Evolutionary conservation across 1,140 invertebrate genomes (phyloP).

Genomic region (Panulirus ornatus): DNA sequence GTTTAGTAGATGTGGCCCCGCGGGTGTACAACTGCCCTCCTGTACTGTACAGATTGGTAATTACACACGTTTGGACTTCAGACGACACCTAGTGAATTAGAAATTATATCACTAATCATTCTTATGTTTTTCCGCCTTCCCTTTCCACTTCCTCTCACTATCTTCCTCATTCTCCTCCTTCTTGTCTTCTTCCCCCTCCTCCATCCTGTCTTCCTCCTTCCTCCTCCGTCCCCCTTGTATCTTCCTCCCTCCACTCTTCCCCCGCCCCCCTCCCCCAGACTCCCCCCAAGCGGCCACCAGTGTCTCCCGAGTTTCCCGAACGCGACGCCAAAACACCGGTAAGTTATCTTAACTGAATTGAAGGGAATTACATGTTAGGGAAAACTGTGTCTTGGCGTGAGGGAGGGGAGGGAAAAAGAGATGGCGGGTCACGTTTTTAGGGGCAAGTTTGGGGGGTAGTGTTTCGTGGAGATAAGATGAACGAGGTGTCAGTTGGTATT

Average conservation of each 20-base stretch:
- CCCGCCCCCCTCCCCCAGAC: background rate
- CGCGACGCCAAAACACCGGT: background rate
- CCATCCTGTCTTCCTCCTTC: background rate
- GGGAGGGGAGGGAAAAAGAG: background rate
- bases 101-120: background rate
- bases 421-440: background rate
- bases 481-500: background rate
- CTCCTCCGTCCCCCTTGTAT: background rate
- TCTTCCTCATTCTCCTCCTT: background rate
- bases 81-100: too few species aligned
- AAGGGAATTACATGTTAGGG: background rate
- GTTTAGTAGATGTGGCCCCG: too few species aligned
- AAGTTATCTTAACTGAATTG: background rate
- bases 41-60: too few species aligned
- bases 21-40: too few species aligned
- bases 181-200: background rate
- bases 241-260: too few species aligned
- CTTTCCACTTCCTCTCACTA: background rate
- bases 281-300: too few species aligned
- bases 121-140: background rate
- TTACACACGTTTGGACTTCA: too few species aligned
- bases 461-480: background rate
- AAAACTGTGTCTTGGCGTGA: background rate
- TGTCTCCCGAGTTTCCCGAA: background rate
- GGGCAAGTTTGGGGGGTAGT: background rate